phyloP scores from a whole-genome alignment of 2,113 vertebrate species.

The Dicerorhinus sumatrensis region DNA sequence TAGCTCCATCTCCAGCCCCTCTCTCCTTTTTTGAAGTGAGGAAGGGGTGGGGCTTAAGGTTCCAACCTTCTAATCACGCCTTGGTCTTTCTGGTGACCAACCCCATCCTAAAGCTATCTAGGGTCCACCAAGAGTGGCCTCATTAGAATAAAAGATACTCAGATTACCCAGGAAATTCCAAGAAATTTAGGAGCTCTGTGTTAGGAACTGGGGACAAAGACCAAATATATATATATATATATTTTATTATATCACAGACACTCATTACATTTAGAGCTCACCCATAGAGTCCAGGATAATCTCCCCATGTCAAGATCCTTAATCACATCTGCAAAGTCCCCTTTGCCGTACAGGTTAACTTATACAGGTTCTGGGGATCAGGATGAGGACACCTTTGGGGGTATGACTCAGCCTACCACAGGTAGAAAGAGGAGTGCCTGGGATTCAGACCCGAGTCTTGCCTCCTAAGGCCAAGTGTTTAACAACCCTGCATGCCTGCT shows the following conservation, averaged over 20 bases:
- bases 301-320: neutral
- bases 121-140: neutral
- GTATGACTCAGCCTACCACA: no score
- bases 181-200: neutral
- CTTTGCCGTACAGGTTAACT: neutral
- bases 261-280: neutral
- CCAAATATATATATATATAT: neutral
- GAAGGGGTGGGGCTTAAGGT: neutral
- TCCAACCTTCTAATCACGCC: neutral
- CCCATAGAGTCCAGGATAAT: accelerated
- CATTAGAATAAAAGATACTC: neutral
- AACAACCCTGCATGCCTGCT: accelerated
- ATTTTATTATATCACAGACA: neutral
- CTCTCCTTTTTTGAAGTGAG: neutral
- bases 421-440: neutral
- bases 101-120: neutral
- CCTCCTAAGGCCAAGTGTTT: neutral
- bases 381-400: neutral
- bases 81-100: neutral
- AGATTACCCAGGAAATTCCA: neutral
- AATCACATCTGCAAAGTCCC: neutral
- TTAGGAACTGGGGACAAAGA: neutral
- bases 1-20: neutral
- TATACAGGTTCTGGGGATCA: neutral
- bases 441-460: no score